Evolutionary conservation across 2,113 vertebrate species (phyloP), one percentile per base, ranked within the genome.

Genomic region (Carassius gibelio): DNA sequence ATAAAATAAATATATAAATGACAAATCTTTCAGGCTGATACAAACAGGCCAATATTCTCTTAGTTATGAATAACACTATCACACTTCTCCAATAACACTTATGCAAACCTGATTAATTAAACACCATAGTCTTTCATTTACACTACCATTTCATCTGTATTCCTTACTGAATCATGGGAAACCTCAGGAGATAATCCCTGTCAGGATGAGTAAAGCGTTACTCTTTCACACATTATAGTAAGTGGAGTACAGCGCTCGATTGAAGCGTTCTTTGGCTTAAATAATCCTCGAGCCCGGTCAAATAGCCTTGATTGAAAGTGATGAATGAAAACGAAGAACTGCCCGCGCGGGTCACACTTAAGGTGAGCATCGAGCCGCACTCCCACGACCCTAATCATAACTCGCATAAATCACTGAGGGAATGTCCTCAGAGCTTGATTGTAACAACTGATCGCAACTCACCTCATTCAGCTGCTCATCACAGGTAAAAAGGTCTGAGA

Each of bases 371-470:
- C 15, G 72, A 57, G 45, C 34, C 34, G 23, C 5, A 4, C 79
- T n/a, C 14, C 10, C 3, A 10, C 30, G 74, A 89, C 79, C 85
- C 23, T 55, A 38, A 66, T 66, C 57, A 55, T 75, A 76, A 55
- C 48, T 50, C 30, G 55, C 38, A 75, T 86, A 64, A 86, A 86
- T 86, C 79, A 82, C 76, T 81, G 59, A 30, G 75, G 48, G 83
- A 68, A 36, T 34, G 17, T 81, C 76, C 66, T 36, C 13, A 1
- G 23, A 81, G 52, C 34, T 85, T 61, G 78, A 81, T 81, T 81
- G 19, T 81, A 81, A 85, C 78, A 62, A 62, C 69, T 81, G 77
- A 50, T 69, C 26, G 21, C 23, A n/a, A 59, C 81, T 72, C 57
- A 74, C 59, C 48, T 76, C 72, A 62, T 52, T 72, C 52, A 64